Conservation (phyloP, 2,113 vertebrate species). For the Semnornis frantzii region DNA sequence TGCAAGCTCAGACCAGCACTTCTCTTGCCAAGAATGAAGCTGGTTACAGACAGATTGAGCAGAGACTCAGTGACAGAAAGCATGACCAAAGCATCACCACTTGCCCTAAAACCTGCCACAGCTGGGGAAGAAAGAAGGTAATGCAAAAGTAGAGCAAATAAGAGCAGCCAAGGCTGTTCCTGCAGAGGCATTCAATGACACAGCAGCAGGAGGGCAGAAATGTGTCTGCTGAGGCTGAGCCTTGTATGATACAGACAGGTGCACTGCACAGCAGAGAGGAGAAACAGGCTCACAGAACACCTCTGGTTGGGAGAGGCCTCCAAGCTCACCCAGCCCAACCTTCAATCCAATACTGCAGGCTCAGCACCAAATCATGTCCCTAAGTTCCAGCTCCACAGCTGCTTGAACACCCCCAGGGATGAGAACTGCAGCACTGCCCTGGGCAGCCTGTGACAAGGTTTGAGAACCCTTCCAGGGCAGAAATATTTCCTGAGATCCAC, state of each 20-base stretch:
- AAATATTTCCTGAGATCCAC: no score
- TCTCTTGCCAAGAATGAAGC: neutral
- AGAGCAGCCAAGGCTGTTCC: neutral
- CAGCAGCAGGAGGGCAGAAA: neutral
- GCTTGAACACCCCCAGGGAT: no score
- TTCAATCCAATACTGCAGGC: no score
- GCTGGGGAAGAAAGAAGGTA: neutral
- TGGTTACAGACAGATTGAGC: neutral
- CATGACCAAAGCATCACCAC: neutral
- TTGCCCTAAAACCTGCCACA: neutral
- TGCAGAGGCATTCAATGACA: neutral
- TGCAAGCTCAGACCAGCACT: neutral
- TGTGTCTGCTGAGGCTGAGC: neutral
- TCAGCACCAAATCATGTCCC: no score
- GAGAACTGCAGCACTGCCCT: no score
- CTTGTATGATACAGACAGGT: neutral
- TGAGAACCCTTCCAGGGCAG: no score
- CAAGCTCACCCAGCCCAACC: no score
- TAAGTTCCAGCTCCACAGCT: no score
- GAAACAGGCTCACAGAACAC: neutral
- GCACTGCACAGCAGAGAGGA: neutral
- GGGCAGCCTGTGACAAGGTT: no score
- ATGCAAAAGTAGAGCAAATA: neutral
- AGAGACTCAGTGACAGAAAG: neutral
- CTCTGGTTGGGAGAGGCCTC: neutral